Base-by-base conservation (phyloP, 2,797 vertebrate species). In the Sternotherus odoratus region DNA sequence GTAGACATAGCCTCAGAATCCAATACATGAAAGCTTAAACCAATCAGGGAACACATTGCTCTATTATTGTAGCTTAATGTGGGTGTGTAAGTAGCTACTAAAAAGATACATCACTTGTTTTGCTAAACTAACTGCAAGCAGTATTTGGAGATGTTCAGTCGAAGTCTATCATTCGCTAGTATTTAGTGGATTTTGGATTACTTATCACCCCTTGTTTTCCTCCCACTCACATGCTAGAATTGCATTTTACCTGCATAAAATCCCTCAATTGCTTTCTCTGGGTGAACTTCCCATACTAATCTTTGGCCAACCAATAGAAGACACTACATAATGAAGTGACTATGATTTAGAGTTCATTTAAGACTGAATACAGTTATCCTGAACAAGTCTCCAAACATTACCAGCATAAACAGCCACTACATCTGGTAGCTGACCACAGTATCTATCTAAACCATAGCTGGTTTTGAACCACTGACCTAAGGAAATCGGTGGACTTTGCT, bases 101-200 rank as follows among this genome's bases (percentile, higher is more conserved):
- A 89, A 66, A 86, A 63, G 2, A 6, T 36, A 13, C 21, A 48
- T 2, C 28, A 48, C 1, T 8, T n/a, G 33, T 82, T 51, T 8
- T 56, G 9, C 87, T 43, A 43, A 85, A 50, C 15, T 4, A 90
- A 28, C 39, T 28, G 16, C 57, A 86, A 51, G 0, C 51, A 51
- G 11, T 92, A 49, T 19, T 43, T 82, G 2, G 15, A 1, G 85
- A 77, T 30, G 28, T 28, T n/a, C n/a, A 36, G 63, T 66, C 36
- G 19, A 57, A 48, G 12, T 49, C 26, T 88, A 33, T 28, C 85
- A 15, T 33, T 90, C 49, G 46, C 19, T 39, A 85, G 19, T 82
- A 6, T 86, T 72, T 92, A 48, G 53, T 3, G 24, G 13, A 92
- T 83, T 91, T 96, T 86, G 91, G 85, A 54, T 80, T 92, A 17